These are phyloP conservation scores for Petrocephalus schoutedeni DNA, from an alignment of 2,797 vertebrate species.

Conservation along the genomic window DNA sequence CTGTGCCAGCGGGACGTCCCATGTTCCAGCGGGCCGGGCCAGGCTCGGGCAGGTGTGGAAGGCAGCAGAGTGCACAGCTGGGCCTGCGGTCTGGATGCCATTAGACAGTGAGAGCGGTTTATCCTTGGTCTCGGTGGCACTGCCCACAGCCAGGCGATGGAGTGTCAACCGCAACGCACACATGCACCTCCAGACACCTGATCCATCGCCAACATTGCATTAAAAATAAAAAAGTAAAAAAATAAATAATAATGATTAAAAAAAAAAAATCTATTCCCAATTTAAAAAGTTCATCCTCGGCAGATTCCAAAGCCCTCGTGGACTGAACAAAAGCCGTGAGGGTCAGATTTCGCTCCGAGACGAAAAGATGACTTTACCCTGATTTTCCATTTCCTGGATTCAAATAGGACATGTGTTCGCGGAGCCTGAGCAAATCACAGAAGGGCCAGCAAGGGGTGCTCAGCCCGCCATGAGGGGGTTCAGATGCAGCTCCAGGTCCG, in stretches of 20 bases:
- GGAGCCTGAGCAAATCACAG: not conserved
- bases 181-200: not conserved
- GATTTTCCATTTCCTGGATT: not conserved
- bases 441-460: not conserved
- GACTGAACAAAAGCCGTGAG: constrained; percentile 20
- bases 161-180: not conserved
- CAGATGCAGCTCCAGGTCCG: not conserved
- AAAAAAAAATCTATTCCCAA: not conserved
- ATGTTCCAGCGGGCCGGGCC: constrained; percentile 22
- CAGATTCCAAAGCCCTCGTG: constrained; percentile 33
- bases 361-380: not conserved
- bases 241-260: not conserved
- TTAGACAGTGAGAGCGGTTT: not conserved
- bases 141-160: not conserved
- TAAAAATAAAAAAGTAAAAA: not conserved
- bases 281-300: constrained; percentile 26
- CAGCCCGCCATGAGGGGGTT: not conserved
- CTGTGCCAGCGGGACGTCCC: constrained; percentile 35
- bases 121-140: not conserved
- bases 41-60: constrained; percentile 1
- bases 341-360: not conserved
- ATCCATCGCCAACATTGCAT: not conserved
- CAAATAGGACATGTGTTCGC: not conserved
- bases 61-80: not conserved
- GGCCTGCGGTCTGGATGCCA: constrained; percentile 14